phyloP scores from a whole-genome alignment of 2,113 vertebrate genomes.

The Struthidea cinerea region DNA sequence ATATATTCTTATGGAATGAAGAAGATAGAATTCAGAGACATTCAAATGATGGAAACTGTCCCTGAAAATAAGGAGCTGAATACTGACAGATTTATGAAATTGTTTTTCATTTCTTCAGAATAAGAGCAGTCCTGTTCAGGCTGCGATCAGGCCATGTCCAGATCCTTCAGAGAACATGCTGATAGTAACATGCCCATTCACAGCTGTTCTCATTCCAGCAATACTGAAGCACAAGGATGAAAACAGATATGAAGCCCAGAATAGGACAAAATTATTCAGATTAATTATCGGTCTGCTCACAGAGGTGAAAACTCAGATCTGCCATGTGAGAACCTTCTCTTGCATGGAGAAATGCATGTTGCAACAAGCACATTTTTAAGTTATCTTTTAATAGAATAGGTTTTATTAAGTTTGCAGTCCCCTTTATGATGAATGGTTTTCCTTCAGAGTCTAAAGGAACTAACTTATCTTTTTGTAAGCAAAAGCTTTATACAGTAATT shows the following conservation, averaged over 20 bases:
- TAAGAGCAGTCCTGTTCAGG: background rate
- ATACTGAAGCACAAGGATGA: conserved; percentile 16
- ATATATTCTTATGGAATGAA: background rate
- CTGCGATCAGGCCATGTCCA: background rate
- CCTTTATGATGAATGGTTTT: background rate
- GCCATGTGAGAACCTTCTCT: background rate
- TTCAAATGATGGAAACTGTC: background rate
- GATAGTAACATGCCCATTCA: background rate
- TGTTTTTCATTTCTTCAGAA: background rate
- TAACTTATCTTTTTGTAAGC: background rate
- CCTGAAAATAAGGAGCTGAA: background rate
- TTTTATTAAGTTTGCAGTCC: background rate
- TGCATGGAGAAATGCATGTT: background rate
- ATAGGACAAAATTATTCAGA: conserved; percentile 36
- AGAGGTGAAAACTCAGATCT: background rate
- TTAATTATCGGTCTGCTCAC: background rate
- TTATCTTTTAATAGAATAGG: background rate
- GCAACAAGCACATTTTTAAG: background rate
- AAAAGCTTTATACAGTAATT: background rate
- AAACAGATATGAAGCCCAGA: conserved; percentile 50
- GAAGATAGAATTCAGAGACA: background rate
- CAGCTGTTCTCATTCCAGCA: conserved; percentile 61
- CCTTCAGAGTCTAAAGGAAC: background rate
- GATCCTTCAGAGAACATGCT: background rate
- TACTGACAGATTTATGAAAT: background rate